A percentile compares a stretch with the other conserved stretches of the same genome.
Evolutionary conservation across 2,888 invertebrate genomes (phyloP).

Genomic region (Tinea pellionella): DNA sequence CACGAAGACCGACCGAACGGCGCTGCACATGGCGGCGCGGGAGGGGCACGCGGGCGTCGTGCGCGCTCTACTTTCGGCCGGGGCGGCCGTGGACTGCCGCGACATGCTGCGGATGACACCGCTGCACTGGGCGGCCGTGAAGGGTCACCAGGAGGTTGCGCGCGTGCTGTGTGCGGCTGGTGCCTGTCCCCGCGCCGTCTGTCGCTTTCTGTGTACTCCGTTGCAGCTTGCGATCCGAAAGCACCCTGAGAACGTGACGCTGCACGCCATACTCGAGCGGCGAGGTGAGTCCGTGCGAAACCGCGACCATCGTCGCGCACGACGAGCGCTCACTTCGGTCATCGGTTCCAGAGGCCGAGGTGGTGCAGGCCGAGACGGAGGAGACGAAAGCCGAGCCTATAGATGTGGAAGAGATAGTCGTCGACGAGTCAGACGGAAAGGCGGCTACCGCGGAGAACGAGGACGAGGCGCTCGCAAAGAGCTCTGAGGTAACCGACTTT

Average conservation of each 20-base stretch:
- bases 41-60: slow-evolving; percentile 85
- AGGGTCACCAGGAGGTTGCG: slow-evolving; percentile 72
- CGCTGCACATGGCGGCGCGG: slow-evolving; percentile 88
- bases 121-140: slow-evolving; percentile 93
- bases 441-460: no score
- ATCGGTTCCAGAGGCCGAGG: no score
- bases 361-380: no score
- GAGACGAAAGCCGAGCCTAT: no score
- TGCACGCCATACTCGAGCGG: not conserved
- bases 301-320: no score
- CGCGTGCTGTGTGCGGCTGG: slow-evolving; percentile 46
- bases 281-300: no score
- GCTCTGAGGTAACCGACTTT: no score
- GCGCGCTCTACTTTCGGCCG: slow-evolving; percentile 71
- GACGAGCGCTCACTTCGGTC: no score
- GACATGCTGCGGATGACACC: slow-evolving; percentile 78
- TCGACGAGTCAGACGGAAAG: no score
- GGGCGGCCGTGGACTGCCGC: slow-evolving; percentile 36
- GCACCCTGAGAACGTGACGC: not conserved
- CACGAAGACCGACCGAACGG: slow-evolving; percentile 93
- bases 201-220: slow-evolving; percentile 49
- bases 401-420: no score
- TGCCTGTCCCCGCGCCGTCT: no score
- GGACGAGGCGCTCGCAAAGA: no score
- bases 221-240: slow-evolving; percentile 24